Conservation (phyloP, 1,140 invertebrate species). For the Drosophila lacertosa region DNA sequence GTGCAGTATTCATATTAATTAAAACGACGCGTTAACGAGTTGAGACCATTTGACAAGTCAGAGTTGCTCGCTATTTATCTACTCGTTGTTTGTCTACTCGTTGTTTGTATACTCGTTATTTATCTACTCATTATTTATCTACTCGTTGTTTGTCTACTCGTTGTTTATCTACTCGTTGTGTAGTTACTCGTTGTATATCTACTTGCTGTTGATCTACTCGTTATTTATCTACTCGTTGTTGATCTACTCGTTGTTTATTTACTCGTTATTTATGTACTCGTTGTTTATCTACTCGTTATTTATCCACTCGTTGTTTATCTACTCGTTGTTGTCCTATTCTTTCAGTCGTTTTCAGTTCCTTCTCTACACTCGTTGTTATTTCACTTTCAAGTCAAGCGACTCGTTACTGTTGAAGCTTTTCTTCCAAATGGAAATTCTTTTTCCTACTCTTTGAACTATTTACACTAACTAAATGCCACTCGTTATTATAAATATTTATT, state of each 20-base stretch:
- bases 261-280: neutral
- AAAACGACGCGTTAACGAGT: constrained; percentile 6
- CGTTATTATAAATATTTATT: too few relatives aligned
- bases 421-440: too few relatives aligned
- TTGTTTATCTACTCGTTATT: neutral
- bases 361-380: neutral
- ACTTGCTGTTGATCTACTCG: too few relatives aligned
- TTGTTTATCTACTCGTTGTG: neutral
- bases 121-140: too few relatives aligned
- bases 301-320: neutral
- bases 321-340: neutral
- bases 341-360: too few relatives aligned
- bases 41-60: neutral
- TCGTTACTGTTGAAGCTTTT: too few relatives aligned
- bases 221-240: too few relatives aligned
- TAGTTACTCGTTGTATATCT: too few relatives aligned
- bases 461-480: too few relatives aligned
- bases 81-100: neutral
- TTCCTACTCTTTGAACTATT: too few relatives aligned
- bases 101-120: neutral
- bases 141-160: neutral
- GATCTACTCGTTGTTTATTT: constrained; percentile 1
- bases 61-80: neutral
- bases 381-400: too few relatives aligned
- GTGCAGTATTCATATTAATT: constrained; percentile 11